Base-by-base conservation (phyloP, 1,140 invertebrate genomes). In the Myzus persicae region DNA sequence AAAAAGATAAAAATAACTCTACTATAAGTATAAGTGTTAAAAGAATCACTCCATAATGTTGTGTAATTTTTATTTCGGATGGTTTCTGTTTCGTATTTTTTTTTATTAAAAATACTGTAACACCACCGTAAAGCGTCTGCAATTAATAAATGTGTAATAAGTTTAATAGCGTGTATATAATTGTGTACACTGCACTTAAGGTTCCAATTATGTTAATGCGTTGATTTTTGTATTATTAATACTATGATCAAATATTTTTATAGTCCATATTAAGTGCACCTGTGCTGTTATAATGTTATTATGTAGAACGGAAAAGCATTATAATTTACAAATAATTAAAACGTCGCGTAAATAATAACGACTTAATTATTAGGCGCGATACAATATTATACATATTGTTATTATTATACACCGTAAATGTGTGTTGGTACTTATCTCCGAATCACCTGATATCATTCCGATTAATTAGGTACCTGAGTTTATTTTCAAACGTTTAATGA, bases 171-270 rank as follows among this genome's bases (percentile, higher is more conserved):
- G 24, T 84, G 40, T 26, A 84, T 84, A n/a, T n/a, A 87, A 44
- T 44, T 44, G 38, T 87, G 36, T 44, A 42, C 14, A 87, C 5
- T 85, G 31, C 31, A 87, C 84, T 87, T 87, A 87, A n/a, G 31
- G 26, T 87, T 87, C 84, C 42, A 87, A 87, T 87, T 87, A 87
- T 44, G 84, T 87, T 87, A 87, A 87, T 87, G 84, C 84, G 40
- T 87, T 44, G 40, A 87, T 87, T 44, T 46, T 87, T 87, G 6
- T 87, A 87, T 44, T 46, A 87, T 87, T 46, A 44, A 44, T 44
- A 87, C 31, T 44, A 87, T 31, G 42, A 87, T 87, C 36, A 87
- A 87, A 44, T 44, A 87, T 44, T 44, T 87, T 26, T 87, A 44
- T 46, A 31, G 84, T 87, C 26, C 31, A 46, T 87, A n/a, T 44